phyloP scores from a whole-genome alignment of 2,888 invertebrate species.

The Melinaea menophilus region DNA sequence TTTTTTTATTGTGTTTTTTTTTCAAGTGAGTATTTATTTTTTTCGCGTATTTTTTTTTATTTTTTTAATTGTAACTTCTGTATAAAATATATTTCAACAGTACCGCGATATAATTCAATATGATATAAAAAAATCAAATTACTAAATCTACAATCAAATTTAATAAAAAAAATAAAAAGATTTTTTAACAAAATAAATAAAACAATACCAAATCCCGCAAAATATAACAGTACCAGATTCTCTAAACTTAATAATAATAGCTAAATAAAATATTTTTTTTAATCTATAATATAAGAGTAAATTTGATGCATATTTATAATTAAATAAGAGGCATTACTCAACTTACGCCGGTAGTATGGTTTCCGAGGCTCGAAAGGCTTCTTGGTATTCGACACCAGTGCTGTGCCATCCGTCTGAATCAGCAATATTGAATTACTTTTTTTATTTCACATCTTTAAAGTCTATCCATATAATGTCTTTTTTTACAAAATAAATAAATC shows the following conservation, averaged over 20 bases:
- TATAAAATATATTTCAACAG: too few species aligned
- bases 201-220: too few species aligned
- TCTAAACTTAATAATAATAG: not conserved
- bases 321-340: conserved; percentile 21
- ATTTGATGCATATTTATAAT: conserved; percentile 5
- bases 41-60: conserved; percentile 15
- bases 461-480: not conserved
- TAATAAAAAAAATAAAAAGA: too few species aligned
- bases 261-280: not conserved
- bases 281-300: not conserved
- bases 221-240: too few species aligned
- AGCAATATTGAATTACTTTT: conserved; percentile 3
- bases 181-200: too few species aligned
- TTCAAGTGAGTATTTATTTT: conserved; percentile 35
- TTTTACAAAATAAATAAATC: not conserved
- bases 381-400: conserved; percentile 45
- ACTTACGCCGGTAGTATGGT: conserved; percentile 66
- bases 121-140: not conserved
- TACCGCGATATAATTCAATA: too few species aligned
- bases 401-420: conserved; percentile 38
- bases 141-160: conserved; percentile 14
- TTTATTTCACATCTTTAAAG: not conserved
- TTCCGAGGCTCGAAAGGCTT: conserved; percentile 54
- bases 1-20: conserved; percentile 33
- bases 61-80: not conserved